Percentiles rank a stretch among this genome's conserved stretches.
Evolutionary conservation across 2,113 vertebrate genomes (phyloP).

Genomic region (Python bivittatus): DNA sequence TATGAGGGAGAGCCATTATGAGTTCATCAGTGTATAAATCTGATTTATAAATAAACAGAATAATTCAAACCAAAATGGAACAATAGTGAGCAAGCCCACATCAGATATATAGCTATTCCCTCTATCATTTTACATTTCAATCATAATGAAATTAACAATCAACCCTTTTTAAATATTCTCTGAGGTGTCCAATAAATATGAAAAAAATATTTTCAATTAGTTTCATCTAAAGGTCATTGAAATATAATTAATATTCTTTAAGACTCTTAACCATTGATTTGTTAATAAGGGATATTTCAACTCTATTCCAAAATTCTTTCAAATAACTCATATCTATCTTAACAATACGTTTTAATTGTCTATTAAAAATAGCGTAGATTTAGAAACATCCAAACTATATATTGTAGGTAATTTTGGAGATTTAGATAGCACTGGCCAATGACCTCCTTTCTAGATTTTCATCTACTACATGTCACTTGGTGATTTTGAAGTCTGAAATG

Average conservation of each 20-base stretch:
- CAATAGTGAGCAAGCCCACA: background rate
- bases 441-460: background rate
- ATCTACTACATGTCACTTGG: background rate
- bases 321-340: background rate
- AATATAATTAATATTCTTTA: background rate
- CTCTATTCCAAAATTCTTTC: background rate
- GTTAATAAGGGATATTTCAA: background rate
- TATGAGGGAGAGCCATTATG: background rate
- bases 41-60: background rate
- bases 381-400: background rate
- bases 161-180: background rate
- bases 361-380: background rate
- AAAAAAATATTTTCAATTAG: background rate
- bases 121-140: background rate
- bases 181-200: background rate
- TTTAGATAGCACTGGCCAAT: background rate
- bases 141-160: background rate
- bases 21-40: background rate
- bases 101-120: background rate
- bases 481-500: constrained; percentile 7
- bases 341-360: background rate
- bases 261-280: background rate
- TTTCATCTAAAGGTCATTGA: background rate
- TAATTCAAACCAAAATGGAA: background rate
- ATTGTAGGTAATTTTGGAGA: background rate